Base-by-base conservation (phyloP, 1,140 invertebrate species). In the Drosophila pallidifrons region DNA sequence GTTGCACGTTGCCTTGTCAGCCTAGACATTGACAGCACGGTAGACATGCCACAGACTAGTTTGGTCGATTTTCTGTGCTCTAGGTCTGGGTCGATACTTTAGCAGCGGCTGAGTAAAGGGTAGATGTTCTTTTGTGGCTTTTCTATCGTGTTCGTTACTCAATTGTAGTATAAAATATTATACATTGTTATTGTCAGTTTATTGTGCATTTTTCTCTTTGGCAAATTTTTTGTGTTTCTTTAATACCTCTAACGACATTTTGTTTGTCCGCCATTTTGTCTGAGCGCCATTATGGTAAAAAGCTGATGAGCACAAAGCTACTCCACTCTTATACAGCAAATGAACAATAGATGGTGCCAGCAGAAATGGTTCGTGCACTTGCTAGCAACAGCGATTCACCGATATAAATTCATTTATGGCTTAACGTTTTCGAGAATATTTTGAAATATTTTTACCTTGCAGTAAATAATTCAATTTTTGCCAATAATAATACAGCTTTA, bases 31-130 rank as follows among this genome's bases (percentile, higher is more conserved):
- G 51, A 1, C 46, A 38, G 16, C 30, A 6, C 10, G 28, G 5
- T 10, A 47, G 64, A 59, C 41, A 28, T 75, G 78, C 58, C 45
- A 58, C 60, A 51, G 38, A 55, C 15, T 15, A 28, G 85, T 89
- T 89, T 89, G 85, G 78, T 89, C 85, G 85, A 89, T 89, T 83
- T 47, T 55, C 30, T n/a, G 28, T 59, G 60, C 28, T 35, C 35
- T 71, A 70, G 77, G 82, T 88, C 83, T 87, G 61, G 87, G 77
- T 81, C 66, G 65, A 68, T 69, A 67, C 1, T 43, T 52, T 52
- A n/a, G 4, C 49, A n/a, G 25, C 25, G 25, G 16, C 5, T 7
- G 1, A 7, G 5, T 16, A 16, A 47, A 47, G 51, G 11, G 5
- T 10, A 15, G 28, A 30, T 0, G 10, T 51, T 5, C n/a, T 2